Conservation (phyloP, 2,888 invertebrate species). For the Volucella inanis region DNA sequence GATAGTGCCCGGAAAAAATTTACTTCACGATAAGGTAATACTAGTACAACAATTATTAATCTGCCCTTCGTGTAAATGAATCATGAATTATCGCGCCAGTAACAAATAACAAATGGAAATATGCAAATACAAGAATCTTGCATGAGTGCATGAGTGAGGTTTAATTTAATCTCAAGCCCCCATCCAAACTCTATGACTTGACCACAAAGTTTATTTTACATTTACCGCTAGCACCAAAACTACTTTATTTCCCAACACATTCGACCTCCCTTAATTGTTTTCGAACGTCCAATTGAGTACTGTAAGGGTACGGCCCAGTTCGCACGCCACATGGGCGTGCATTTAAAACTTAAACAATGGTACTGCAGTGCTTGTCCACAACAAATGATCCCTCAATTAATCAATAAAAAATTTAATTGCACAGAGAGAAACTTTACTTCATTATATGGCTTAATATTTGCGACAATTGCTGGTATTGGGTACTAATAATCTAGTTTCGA, state of each 20-base stretch:
- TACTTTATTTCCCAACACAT: neutral
- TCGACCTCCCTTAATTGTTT: neutral
- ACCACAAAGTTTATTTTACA: constrained; percentile 25
- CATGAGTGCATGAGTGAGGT: constrained; percentile 32
- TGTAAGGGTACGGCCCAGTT: constrained; percentile 6
- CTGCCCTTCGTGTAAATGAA: constrained; percentile 58
- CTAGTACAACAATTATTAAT: constrained; percentile 54
- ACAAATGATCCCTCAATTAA: constrained; percentile 59
- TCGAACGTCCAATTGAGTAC: neutral
- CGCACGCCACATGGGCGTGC: constrained; percentile 35
- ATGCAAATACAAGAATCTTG: constrained; percentile 51
- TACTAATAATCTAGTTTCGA: no score
- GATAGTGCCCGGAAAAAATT: constrained; percentile 16
- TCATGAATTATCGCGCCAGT: constrained; percentile 67
- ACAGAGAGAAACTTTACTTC: constrained; percentile 45
- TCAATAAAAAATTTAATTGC: constrained; percentile 66
- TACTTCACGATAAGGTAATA: constrained; percentile 50
- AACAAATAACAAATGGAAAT: constrained; percentile 56
- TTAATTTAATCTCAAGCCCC: neutral
- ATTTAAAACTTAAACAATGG: constrained; percentile 11
- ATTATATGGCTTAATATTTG: constrained; percentile 60
- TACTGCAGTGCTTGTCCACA: neutral
- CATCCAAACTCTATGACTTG: constrained; percentile 6
- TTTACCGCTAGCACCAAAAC: neutral
- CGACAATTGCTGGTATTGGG: constrained; percentile 5